Conservation (phyloP, 1,140 invertebrate species). For the Sipha flava region DNA sequence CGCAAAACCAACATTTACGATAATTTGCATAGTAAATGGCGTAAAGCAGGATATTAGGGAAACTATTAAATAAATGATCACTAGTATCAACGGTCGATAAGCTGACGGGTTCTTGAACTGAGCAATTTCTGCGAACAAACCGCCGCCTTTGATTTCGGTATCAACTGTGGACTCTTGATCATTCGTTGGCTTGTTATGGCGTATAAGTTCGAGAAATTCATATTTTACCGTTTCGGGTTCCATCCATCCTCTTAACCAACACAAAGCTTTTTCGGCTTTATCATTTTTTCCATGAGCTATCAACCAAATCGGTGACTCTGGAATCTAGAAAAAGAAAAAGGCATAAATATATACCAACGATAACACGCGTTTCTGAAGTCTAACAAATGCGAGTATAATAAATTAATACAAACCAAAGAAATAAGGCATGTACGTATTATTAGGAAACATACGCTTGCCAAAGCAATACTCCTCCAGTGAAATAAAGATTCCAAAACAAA, state of each 20-base stretch:
- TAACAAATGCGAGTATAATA: too few relatives aligned
- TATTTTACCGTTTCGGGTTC: conserved; percentile 44
- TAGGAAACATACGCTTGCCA: conserved; percentile 30
- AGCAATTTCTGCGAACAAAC: background rate
- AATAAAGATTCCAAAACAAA: background rate
- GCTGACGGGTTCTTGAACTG: background rate
- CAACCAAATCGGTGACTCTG: conserved; percentile 60
- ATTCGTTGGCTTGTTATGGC: conserved; percentile 38
- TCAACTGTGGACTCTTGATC: background rate
- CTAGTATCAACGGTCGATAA: background rate
- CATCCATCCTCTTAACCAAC: conserved; percentile 49
- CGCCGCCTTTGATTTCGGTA: background rate
- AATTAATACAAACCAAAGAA: conserved; percentile 4
- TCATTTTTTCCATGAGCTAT: conserved; percentile 46
- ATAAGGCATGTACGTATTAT: conserved; percentile 29
- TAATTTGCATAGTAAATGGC: background rate
- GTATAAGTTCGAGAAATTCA: conserved; percentile 45
- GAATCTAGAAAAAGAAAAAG: conserved; percentile 44
- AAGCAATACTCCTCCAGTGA: conserved; percentile 27
- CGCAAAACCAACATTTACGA: background rate
- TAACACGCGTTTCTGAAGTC: too few relatives aligned
- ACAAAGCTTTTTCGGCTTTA: conserved; percentile 46
- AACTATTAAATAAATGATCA: background rate
- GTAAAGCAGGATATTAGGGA: background rate
- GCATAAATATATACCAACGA: too few relatives aligned